Base-by-base conservation (phyloP, 2,888 invertebrate species). In the Nesidiocoris tenuis region DNA sequence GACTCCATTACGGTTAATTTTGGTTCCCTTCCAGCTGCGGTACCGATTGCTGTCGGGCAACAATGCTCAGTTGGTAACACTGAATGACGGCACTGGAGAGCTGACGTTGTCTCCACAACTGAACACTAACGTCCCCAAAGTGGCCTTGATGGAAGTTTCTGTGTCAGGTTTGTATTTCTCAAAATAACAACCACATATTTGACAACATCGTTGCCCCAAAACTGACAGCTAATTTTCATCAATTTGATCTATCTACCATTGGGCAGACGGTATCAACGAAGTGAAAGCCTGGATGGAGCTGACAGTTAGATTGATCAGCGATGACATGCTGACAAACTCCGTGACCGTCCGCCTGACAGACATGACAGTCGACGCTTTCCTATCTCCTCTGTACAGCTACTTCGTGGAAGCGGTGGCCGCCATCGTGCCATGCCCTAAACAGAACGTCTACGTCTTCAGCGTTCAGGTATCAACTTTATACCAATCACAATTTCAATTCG, bases 101-200 rank as follows among this genome's bases (percentile, higher is more conserved):
- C 88, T 98, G 81, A 92, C 90, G 0, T 85, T 98, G 0, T 96
- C 96, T 9, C 95, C 96, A 0, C 94, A 95, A 81, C 86, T 98
- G 19, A 96, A 98, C 83, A 97, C 97, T 0, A 97, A 98, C 84
- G 96, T 98, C 3, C 94, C 96, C 0, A 92, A 96, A 82, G 87
- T 94, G 56, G 97, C 96, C 1, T 92, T 92, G 0, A 95, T 98
- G 92, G 94, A 95, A 84, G 91, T 98, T 24, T 93, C 94, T 23
- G 97, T 97, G 0, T 90, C 92, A 78, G 91, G 91, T 91, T 81
- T 71, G 65, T n/a, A n/a, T n/a, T n/a, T n/a, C n/a, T n/a, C n/a
- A n/a, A n/a, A n/a, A n/a, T n/a, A n/a, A 54, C 7, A 7, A 54
- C 9, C 54, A n/a, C n/a, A n/a, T n/a, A n/a, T n/a, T n/a, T n/a